phyloP scores from a whole-genome alignment of 2,113 vertebrate genomes.

The Mustelus asterias region DNA sequence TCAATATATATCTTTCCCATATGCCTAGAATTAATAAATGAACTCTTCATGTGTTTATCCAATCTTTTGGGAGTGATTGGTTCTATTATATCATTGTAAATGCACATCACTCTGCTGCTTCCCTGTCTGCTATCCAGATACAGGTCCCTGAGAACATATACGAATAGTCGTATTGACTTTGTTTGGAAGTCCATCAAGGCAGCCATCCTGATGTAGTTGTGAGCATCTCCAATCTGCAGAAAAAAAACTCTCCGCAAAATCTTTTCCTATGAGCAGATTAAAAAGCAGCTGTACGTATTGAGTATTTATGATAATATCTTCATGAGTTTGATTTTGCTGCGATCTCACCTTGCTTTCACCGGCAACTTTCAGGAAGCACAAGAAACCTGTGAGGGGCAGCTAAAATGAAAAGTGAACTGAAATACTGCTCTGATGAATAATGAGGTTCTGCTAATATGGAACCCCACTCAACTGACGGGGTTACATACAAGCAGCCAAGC shows the following conservation, averaged over 20 bases:
- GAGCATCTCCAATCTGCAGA: background rate
- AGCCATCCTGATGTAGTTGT: background rate
- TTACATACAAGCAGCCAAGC: background rate
- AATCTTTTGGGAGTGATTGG: no score
- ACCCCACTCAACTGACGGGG: background rate
- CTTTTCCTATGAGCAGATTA: background rate
- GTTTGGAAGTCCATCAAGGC: background rate
- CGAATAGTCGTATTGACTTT: background rate
- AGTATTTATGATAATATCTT: background rate
- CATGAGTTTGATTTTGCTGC: background rate
- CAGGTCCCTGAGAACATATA: background rate
- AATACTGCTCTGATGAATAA: background rate
- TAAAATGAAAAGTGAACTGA: background rate
- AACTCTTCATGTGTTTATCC: no score
- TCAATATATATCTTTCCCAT: no score
- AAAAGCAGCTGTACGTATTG: background rate
- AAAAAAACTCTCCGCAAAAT: background rate
- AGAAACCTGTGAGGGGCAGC: background rate
- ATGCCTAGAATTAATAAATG: no score
- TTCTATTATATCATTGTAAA: no score
- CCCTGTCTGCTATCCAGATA: background rate
- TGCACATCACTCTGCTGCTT: background rate
- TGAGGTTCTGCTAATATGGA: background rate
- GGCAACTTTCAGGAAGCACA: background rate
- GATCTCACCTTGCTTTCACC: background rate